Conservation (phyloP, 2,113 vertebrate species). For the Emydocephalus ijimae region DNA sequence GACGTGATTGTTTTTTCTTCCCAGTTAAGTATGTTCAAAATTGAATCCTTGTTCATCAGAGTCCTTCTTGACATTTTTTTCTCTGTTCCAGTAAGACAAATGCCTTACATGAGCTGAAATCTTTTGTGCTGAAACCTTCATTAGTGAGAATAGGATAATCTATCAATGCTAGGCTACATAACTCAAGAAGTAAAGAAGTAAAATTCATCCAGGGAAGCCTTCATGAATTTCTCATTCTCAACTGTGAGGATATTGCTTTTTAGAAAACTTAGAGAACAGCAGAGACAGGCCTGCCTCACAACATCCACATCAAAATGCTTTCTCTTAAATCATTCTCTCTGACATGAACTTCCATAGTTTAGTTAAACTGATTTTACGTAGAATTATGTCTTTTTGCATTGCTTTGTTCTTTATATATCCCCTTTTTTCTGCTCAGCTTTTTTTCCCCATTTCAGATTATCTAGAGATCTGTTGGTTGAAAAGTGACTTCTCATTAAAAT, state of each 20-base stretch:
- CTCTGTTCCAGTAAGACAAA: not conserved
- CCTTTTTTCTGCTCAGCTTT: not conserved
- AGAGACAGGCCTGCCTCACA: not conserved
- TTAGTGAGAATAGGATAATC: accelerated
- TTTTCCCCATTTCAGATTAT: not conserved
- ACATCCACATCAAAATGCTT: not conserved
- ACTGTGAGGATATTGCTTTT: not conserved
- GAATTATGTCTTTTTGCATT: not conserved
- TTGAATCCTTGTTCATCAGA: not conserved
- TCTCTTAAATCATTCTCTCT: not conserved
- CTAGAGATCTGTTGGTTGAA: not conserved
- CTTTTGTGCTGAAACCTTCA: not conserved
- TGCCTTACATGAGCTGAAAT: conserved; percentile 8
- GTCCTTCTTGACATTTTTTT: not conserved
- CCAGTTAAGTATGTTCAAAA: conserved; percentile 10
- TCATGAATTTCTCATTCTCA: not conserved
- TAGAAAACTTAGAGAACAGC: not conserved
- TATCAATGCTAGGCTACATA: not conserved
- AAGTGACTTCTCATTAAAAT: not conserved
- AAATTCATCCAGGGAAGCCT: not conserved
- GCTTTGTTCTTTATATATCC: not conserved
- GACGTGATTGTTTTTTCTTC: conserved; percentile 20
- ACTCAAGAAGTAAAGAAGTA: conserved; percentile 1
- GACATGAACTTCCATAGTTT: not conserved
- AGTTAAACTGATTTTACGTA: not conserved